These are phyloP conservation scores for Cheilosia variabilis DNA, from an alignment of 2,888 invertebrate species.

Conservation along the genomic window DNA sequence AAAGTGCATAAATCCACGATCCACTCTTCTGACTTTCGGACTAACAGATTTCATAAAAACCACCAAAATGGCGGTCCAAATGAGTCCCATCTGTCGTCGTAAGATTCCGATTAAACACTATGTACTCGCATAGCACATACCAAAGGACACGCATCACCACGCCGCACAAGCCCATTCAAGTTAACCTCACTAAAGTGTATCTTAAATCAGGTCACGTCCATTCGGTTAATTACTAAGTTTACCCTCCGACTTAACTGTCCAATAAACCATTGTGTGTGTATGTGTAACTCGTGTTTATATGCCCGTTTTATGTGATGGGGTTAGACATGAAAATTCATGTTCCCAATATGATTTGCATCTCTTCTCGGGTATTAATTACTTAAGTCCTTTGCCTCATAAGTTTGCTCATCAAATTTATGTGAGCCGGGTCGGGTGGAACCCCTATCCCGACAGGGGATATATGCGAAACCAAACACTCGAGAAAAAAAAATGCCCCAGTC, in stretches of 20 bases:
- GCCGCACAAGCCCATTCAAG: not conserved
- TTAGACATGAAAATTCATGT: constrained; percentile 65
- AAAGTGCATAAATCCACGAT: too few species aligned
- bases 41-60: not conserved
- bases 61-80: not conserved
- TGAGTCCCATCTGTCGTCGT: constrained; percentile 6
- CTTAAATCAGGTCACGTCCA: constrained; percentile 68
- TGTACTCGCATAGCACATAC: not conserved
- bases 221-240: constrained; percentile 67
- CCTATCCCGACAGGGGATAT: not conserved
- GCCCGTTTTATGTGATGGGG: constrained; percentile 21
- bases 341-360: constrained; percentile 61
- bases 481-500: constrained; percentile 5
- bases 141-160: not conserved
- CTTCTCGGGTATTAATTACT: constrained; percentile 58
- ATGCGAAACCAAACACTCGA: not conserved
- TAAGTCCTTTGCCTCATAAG: constrained; percentile 46
- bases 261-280: constrained; percentile 44
- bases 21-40: too few species aligned
- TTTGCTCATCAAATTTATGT: constrained; percentile 68
- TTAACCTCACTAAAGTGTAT: constrained; percentile 6
- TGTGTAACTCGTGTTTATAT: constrained; percentile 1
- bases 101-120: constrained; percentile 15
- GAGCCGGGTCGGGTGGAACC: constrained; percentile 3
- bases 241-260: constrained; percentile 62